Conservation (phyloP, 2,113 vertebrate genomes). For the Rallus limicola region DNA sequence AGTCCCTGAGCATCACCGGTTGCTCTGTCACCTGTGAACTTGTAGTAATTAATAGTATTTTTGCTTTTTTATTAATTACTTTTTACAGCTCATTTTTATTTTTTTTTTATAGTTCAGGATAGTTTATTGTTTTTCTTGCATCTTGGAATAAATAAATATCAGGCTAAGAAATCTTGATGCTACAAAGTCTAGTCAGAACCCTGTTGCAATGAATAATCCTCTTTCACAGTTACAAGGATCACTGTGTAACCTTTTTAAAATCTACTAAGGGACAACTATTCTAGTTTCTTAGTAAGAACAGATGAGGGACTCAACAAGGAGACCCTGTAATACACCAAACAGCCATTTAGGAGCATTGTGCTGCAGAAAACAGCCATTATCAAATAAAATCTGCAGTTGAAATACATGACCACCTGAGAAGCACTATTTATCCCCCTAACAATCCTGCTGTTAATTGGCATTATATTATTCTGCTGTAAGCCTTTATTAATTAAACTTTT, state of each 20-base stretch:
- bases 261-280: background rate
- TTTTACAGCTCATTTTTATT: background rate
- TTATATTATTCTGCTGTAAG: background rate
- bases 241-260: background rate
- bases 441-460: background rate
- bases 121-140: background rate
- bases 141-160: background rate
- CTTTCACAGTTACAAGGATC: background rate
- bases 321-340: background rate
- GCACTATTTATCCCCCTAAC: background rate
- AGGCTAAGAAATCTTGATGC: background rate
- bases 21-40: background rate
- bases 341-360: background rate
- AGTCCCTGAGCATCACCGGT: background rate
- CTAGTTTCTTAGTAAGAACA: background rate
- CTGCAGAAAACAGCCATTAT: background rate
- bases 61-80: background rate
- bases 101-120: background rate
- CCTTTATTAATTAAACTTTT: background rate
- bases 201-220: background rate
- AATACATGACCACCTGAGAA: background rate
- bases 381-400: background rate
- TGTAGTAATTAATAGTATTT: background rate
- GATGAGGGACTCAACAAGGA: background rate
- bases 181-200: background rate